These are phyloP conservation scores for Protonemura montana DNA, from an alignment of 2,888 invertebrate species.

Conservation along the genomic window DNA sequence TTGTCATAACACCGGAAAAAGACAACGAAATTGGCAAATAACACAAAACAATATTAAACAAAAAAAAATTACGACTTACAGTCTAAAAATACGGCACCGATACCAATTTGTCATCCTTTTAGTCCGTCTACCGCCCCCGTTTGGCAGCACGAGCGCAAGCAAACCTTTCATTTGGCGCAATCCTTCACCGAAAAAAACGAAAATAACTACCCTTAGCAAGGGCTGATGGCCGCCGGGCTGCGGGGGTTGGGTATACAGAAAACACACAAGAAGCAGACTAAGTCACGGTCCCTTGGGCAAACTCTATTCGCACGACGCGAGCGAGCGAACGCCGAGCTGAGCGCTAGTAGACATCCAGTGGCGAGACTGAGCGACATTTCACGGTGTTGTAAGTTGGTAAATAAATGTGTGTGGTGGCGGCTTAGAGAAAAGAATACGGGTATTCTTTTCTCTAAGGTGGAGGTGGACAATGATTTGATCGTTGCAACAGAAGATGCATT, in stretches of 20 bases:
- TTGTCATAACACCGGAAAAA: too few species aligned
- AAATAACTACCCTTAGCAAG: constrained; percentile 1
- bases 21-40: background rate
- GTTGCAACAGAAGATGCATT: too few species aligned
- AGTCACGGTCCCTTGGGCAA: background rate
- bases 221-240: background rate
- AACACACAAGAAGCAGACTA: background rate
- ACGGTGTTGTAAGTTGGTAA: too few species aligned
- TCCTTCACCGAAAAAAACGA: background rate
- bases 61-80: background rate
- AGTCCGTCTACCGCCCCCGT: background rate
- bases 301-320: background rate
- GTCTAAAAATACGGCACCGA: background rate
- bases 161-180: background rate
- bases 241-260: background rate
- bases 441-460: too few species aligned
- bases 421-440: too few species aligned
- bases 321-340: background rate
- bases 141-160: too few species aligned
- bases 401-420: too few species aligned
- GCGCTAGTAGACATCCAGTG: background rate
- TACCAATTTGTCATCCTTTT: background rate
- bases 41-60: background rate
- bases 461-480: too few species aligned
- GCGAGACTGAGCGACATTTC: background rate